These are phyloP conservation scores for Drosophila nigritarsus DNA, from an alignment of 2,888 invertebrate genomes.

Conservation along the genomic window DNA sequence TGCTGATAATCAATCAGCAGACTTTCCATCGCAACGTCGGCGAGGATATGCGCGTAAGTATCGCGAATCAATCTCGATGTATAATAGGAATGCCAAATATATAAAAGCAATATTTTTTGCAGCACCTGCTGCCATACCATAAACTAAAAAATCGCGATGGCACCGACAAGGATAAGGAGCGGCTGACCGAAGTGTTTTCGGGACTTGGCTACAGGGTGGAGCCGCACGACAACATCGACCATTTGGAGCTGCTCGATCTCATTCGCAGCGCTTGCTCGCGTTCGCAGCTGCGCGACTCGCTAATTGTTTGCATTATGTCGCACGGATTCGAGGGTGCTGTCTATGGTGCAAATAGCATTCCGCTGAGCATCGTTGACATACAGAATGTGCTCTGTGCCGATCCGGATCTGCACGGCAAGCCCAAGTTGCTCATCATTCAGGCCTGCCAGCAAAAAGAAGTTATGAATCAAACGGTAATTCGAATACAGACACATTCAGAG, in stretches of 20 bases:
- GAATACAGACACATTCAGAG: neutral
- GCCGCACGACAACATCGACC: conserved; percentile 69
- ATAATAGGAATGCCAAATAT: neutral
- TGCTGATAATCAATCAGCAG: conserved; percentile 83
- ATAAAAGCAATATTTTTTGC: neutral
- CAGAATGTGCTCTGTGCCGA: conserved; percentile 85
- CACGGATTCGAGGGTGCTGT: conserved; percentile 85
- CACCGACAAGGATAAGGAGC: conserved; percentile 77
- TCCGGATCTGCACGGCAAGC: conserved; percentile 85
- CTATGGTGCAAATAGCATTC: conserved; percentile 86
- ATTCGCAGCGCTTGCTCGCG: conserved; percentile 75
- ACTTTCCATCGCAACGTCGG: conserved; percentile 70
- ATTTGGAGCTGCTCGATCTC: conserved; percentile 66
- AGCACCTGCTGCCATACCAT: conserved; percentile 68
- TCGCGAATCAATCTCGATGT: neutral
- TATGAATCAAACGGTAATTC: conserved; percentile 43
- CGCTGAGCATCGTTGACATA: conserved; percentile 85
- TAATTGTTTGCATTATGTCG: conserved; percentile 83
- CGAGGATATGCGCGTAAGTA: conserved; percentile 68
- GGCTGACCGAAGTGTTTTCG: conserved; percentile 70
- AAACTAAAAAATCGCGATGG: conserved; percentile 71
- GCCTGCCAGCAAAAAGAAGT: conserved; percentile 86
- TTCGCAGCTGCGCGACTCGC: conserved; percentile 77
- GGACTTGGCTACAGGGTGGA: conserved; percentile 78
- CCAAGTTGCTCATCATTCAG: conserved; percentile 87